phyloP scores from a whole-genome alignment of 2,888 invertebrate species.

The Rhopalosiphum nymphaeae region DNA sequence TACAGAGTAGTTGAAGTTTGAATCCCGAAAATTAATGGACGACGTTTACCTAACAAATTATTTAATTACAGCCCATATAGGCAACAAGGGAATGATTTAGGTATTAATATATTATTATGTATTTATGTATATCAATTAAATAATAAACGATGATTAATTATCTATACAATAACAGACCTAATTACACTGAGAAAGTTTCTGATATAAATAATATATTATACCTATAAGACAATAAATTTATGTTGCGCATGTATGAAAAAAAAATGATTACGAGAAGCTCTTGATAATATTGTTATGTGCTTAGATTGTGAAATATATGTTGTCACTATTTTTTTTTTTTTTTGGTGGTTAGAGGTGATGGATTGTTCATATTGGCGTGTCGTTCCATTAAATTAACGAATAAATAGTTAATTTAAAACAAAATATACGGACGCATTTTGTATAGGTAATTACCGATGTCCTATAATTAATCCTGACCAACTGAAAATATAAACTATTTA shows the following conservation, averaged over 20 bases:
- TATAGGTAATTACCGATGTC: neutral
- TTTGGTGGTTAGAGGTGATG: neutral
- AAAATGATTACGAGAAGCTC: neutral
- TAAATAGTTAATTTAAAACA: neutral
- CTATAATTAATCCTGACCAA: neutral
- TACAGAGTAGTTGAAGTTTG: neutral
- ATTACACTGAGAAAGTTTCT: neutral
- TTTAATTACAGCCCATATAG: neutral
- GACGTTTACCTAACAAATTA: neutral
- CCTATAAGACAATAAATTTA: neutral
- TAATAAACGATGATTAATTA: neutral
- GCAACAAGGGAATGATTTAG: neutral
- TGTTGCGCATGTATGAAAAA: neutral
- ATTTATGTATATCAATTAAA: neutral
- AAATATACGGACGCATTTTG: neutral
- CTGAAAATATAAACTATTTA: neutral
- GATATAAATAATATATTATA: neutral
- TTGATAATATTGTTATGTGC: neutral
- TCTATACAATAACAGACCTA: neutral
- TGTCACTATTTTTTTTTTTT: neutral
- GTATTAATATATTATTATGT: neutral
- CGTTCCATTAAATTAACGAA: neutral
- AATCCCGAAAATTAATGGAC: neutral
- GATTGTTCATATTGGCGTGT: neutral
- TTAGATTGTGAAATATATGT: neutral